phyloP scores from a whole-genome alignment of 2,797 vertebrate genomes.

The Pangasius djambal region DNA sequence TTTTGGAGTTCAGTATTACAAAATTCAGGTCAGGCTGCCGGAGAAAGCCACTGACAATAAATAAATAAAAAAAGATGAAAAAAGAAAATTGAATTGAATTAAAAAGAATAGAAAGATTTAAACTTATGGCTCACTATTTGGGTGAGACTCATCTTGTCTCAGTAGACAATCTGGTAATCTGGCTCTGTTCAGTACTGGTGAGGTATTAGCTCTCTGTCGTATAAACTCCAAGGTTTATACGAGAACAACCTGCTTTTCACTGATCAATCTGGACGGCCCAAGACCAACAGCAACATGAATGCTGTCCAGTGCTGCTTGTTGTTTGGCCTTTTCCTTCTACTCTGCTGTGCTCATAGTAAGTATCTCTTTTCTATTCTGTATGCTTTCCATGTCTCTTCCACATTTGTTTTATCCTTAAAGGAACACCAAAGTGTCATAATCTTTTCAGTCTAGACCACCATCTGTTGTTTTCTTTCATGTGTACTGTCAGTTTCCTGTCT shows the following conservation, averaged over 20 bases:
- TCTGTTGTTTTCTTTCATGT: constrained; percentile 28
- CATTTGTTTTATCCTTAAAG: not conserved
- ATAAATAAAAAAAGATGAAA: not conserved
- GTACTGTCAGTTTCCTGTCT: constrained; percentile 19
- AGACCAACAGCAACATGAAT: constrained; percentile 75
- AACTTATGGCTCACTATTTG: not conserved
- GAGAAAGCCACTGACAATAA: not conserved
- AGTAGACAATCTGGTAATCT: constrained; percentile 72
- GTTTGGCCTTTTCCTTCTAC: constrained; percentile 71
- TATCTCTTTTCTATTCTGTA: constrained; percentile 13
- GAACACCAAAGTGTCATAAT: constrained; percentile 9
- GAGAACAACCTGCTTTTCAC: constrained; percentile 78
- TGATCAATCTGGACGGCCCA: constrained; percentile 65
- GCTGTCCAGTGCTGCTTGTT: constrained; percentile 68
- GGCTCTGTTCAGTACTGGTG: constrained; percentile 63
- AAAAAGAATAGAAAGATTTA: not conserved
- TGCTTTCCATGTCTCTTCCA: constrained; percentile 14
- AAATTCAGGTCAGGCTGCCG: not conserved
- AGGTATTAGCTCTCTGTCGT: constrained; percentile 79
- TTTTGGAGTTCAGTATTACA: not conserved
- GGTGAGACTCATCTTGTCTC: constrained; percentile 15
- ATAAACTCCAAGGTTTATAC: constrained; percentile 73
- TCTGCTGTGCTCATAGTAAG: constrained; percentile 76
- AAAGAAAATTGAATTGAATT: not conserved
- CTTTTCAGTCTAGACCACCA: constrained; percentile 34